Percentiles rank a stretch among this genome's conserved stretches.
Conservation (phyloP, 2,797 vertebrate genomes). For the Gadopsis marmoratus region DNA sequence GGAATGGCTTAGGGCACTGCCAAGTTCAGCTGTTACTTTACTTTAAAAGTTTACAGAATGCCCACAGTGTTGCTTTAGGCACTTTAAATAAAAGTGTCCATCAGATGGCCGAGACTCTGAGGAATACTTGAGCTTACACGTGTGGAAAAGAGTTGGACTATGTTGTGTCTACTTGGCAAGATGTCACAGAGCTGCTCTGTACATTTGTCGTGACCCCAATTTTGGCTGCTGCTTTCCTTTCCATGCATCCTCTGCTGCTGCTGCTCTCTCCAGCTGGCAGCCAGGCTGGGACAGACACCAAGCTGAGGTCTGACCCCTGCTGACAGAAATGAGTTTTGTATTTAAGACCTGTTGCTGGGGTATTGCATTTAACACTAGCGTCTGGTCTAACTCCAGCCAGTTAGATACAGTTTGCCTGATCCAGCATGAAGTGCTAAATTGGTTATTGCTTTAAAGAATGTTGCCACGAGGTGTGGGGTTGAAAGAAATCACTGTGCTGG, state of each 20-base stretch:
- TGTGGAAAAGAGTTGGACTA: slow-evolving; percentile 56
- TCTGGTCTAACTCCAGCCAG: slow-evolving; percentile 38
- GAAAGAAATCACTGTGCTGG: slow-evolving; percentile 26
- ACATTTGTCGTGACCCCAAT: slow-evolving; percentile 65
- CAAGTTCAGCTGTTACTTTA: slow-evolving; percentile 60
- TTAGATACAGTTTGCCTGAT: slow-evolving; percentile 60
- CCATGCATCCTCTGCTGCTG: slow-evolving; percentile 50
- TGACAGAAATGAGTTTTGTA: slow-evolving; percentile 77
- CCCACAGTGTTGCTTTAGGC: slow-evolving; percentile 33
- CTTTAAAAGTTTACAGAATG: slow-evolving; percentile 52
- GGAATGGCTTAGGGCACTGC: slow-evolving; percentile 27
- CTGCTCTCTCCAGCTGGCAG: slow-evolving; percentile 49
- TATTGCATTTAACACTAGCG: slow-evolving; percentile 41
- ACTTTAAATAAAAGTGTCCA: slow-evolving; percentile 53
- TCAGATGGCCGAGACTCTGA: slow-evolving; percentile 35
- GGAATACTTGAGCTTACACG: slow-evolving; percentile 60
- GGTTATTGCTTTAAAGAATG: slow-evolving; percentile 68
- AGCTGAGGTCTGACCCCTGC: slow-evolving; percentile 82
- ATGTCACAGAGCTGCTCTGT: slow-evolving; percentile 56
- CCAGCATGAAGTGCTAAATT: slow-evolving; percentile 67
- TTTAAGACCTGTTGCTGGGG: slow-evolving; percentile 64
- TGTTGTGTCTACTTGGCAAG: slow-evolving; percentile 58
- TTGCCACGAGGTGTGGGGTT: slow-evolving; percentile 47
- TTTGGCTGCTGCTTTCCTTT: slow-evolving; percentile 57
- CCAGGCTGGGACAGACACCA: slow-evolving; percentile 55